phyloP scores from a whole-genome alignment of 2,797 vertebrate species.

The Rhinogobio ventralis region DNA sequence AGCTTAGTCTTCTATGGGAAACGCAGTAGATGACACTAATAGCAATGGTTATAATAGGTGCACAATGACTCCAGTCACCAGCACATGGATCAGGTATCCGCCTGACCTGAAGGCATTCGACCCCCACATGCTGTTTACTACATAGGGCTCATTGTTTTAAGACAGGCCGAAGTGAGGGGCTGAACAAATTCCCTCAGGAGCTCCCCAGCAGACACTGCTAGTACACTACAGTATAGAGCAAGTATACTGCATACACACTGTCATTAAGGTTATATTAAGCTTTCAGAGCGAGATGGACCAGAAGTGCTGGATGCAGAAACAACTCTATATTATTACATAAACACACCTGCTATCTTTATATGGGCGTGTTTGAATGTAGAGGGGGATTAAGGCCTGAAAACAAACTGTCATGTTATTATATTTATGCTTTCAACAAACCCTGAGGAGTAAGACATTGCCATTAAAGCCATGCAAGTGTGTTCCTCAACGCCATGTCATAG shows the following conservation, averaged over 20 bases:
- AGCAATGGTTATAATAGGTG: not conserved
- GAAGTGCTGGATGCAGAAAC: not conserved
- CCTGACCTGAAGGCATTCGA: not conserved
- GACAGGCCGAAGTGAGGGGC: not conserved
- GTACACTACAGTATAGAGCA: not conserved
- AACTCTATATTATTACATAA: not conserved
- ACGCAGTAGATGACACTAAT: not conserved
- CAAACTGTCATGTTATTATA: not conserved
- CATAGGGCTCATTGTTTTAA: not conserved
- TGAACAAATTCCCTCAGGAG: not conserved
- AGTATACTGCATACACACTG: not conserved
- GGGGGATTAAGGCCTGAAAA: not conserved
- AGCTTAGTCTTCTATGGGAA: not conserved
- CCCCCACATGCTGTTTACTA: slow-evolving; percentile 2
- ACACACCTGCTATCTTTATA: not conserved
- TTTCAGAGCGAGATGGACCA: not conserved
- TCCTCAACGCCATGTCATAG: not conserved
- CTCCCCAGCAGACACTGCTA: not conserved
- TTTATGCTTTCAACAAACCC: slow-evolving; percentile 10
- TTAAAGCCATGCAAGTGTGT: not conserved
- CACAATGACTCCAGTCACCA: slow-evolving; percentile 16
- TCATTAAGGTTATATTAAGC: not conserved
- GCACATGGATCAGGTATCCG: not conserved
- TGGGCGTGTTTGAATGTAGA: not conserved
- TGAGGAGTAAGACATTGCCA: not conserved